Evolutionary conservation across 2,113 vertebrate genomes (phyloP).

Genomic region (Bolborhynchus lineola): DNA sequence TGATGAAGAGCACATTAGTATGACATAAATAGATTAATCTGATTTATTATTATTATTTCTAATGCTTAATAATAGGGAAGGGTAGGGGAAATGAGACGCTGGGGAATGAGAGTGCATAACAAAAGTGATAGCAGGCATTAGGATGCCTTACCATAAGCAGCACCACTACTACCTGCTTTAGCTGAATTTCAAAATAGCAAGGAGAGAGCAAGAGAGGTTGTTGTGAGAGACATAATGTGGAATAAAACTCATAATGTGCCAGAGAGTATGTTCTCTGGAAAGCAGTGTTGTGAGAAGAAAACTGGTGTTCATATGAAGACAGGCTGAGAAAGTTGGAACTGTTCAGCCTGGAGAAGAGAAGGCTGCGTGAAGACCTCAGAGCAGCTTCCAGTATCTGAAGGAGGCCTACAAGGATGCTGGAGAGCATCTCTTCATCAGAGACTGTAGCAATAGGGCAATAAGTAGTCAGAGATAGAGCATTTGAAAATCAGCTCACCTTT

Average conservation of each 20-base stretch:
- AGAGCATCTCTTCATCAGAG: background rate
- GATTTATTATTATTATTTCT: slow-evolving; percentile 71
- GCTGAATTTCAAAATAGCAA: background rate
- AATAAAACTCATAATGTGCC: background rate
- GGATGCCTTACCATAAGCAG: background rate
- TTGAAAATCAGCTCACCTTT: background rate
- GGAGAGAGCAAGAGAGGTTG: background rate
- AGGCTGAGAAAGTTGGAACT: background rate
- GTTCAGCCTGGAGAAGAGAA: background rate
- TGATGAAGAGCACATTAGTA: slow-evolving; percentile 61
- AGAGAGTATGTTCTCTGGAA: background rate
- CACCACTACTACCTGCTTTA: background rate
- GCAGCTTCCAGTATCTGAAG: background rate
- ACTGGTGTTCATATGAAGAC: background rate
- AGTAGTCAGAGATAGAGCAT: background rate
- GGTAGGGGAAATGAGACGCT: slow-evolving; percentile 40
- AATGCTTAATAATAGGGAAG: slow-evolving; percentile 62
- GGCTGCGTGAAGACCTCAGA: background rate
- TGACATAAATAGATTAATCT: slow-evolving; percentile 68
- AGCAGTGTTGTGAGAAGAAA: background rate
- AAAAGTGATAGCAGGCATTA: slow-evolving; percentile 29
- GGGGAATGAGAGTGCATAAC: slow-evolving; percentile 27
- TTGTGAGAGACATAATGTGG: background rate
- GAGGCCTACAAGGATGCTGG: background rate
- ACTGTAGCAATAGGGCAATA: background rate